Evolutionary conservation across 2,888 invertebrate genomes (phyloP), one percentile per base, ranked within the genome.

Genomic region (Amaurobius ferox): DNA sequence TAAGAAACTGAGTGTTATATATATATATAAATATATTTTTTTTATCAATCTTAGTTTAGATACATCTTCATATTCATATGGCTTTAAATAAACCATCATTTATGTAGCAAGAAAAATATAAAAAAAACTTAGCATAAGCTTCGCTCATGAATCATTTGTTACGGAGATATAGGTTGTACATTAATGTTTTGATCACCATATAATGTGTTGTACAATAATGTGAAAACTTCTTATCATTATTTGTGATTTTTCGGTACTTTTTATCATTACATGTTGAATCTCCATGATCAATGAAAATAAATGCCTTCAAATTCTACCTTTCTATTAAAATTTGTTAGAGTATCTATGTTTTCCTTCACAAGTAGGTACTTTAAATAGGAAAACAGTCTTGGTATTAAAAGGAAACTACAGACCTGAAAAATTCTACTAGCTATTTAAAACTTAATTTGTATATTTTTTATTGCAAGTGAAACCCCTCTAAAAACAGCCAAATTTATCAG

Each of bases 191-290:
- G 23, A 23, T 55, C 5, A 19, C 2, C 23, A 3, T 3, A 55
- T 55, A 23, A 5, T 55, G 11, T 55, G 19, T 55, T 55, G 11
- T 55, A 11, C 7, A 55, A 1, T 23, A 3, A 55, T 55, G 23
- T 23, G 16, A 55, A 0, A 23, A 6, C 23, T 55, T 23, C 5
- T 23, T 23, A 19, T 23, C 55, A n/a, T 23, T 23, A 23, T 55
- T 55, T 55, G 55, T 55, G 55, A 55, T 55, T 55, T 55, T 55
- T 5, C 3, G 23, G 55, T 55, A 55, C 55, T 55, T 55, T 5
- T 23, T 23, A 55, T 23, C 23, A 55, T 23, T 55, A 23, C 23
- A 23, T 55, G 55, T 55, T 55, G 11, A 19, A 23, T 5, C 19
- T 55, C 19, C 23, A 6, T 55, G 19, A 55, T 55, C 23, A 23